These are phyloP conservation scores for Xenops minutus DNA, from an alignment of 2,797 vertebrate genomes.

Conservation along the genomic window DNA sequence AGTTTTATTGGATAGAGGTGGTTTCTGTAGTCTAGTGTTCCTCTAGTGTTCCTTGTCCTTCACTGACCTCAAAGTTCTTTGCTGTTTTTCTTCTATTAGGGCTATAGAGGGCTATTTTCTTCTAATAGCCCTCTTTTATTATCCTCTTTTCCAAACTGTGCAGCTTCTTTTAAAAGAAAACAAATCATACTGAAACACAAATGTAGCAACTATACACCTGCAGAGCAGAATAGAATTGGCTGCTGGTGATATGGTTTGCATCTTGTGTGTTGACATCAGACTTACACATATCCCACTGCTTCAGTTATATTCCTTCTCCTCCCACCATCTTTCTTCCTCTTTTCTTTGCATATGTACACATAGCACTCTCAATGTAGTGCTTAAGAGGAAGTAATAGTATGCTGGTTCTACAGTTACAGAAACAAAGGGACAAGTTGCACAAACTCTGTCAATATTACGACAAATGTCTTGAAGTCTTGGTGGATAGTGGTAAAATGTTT, in stretches of 20 bases:
- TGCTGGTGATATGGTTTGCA: neutral
- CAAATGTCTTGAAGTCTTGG: neutral
- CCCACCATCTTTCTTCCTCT: neutral
- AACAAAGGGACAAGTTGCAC: neutral
- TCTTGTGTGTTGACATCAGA: neutral
- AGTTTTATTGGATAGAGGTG: neutral
- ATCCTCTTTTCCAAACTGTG: neutral
- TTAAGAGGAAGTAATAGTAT: neutral
- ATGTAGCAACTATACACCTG: neutral
- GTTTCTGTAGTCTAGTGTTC: neutral
- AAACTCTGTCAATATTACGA: neutral
- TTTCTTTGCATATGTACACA: neutral
- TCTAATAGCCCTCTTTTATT: neutral
- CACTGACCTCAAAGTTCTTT: neutral
- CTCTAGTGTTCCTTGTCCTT: neutral
- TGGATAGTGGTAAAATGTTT: neutral
- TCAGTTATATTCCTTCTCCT: neutral
- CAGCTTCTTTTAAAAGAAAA: neutral
- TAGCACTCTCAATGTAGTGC: neutral
- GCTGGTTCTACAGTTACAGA: neutral
- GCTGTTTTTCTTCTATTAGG: neutral
- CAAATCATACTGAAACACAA: neutral
- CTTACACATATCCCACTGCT: neutral
- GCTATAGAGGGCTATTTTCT: too few species aligned
- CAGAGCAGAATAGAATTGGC: neutral